Percentiles rank a stretch among this genome's conserved stretches.
Evolutionary conservation across 1,140 invertebrate genomes (phyloP).

Genomic region (Calosoma granatense): DNA sequence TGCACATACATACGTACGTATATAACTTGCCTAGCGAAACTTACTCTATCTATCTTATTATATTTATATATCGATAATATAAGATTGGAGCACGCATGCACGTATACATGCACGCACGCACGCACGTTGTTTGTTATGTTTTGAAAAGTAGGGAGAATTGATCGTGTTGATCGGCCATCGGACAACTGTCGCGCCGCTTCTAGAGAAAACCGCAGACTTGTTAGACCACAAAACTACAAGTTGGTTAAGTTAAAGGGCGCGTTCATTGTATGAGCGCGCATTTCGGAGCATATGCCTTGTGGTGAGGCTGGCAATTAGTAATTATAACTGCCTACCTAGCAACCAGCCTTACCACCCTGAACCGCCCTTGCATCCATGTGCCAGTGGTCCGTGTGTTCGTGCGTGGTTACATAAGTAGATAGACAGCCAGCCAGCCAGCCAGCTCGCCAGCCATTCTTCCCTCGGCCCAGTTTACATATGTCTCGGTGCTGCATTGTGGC

Average conservation of each 20-base stretch:
- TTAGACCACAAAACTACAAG: constrained; percentile 19
- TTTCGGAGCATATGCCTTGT: not conserved
- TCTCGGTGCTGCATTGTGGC: not conserved
- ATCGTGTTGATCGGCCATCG: constrained; percentile 1
- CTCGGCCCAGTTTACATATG: not conserved
- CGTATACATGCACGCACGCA: too few species aligned
- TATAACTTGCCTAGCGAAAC: too few species aligned
- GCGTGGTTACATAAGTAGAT: too few species aligned
- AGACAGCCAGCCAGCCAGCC: too few species aligned
- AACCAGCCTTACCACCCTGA: too few species aligned
- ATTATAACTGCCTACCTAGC: too few species aligned
- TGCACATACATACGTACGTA: not conserved
- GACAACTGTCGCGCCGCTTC: constrained; percentile 1
- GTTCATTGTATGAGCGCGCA: not conserved
- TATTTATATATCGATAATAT: too few species aligned
- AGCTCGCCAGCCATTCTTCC: too few species aligned
- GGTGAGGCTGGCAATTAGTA: too few species aligned
- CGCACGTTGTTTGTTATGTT: not conserved
- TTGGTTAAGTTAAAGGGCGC: not conserved
- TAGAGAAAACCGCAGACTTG: constrained; percentile 20
- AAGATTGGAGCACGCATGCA: too few species aligned
- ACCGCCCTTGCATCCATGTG: too few species aligned
- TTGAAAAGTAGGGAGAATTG: not conserved
- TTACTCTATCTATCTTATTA: too few species aligned
- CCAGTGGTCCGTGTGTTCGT: not conserved